Conservation (phyloP, 2,113 vertebrate genomes). For the Athene cunicularia region DNA sequence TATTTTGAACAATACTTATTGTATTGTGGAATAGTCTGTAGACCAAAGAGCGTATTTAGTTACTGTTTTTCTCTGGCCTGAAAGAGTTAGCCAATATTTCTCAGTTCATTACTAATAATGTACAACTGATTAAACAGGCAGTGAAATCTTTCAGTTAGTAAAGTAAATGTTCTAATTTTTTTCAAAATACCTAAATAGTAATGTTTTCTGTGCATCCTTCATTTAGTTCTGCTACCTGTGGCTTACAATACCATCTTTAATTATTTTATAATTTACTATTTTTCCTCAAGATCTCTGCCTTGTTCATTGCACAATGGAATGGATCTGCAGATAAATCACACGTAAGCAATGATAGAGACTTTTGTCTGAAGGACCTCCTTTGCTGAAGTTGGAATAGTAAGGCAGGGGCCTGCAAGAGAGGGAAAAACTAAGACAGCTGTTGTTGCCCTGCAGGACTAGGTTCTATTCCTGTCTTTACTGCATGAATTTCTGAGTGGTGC, state of each 20-base stretch:
- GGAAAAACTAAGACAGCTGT: neutral
- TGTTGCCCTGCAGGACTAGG: neutral
- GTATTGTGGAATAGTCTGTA: neutral
- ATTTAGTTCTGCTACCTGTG: neutral
- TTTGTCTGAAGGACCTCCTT: neutral
- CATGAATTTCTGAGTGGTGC: neutral
- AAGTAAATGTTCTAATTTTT: neutral
- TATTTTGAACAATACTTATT: neutral
- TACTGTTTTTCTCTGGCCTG: neutral
- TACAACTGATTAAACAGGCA: neutral
- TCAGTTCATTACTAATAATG: neutral
- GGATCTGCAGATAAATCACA: neutral
- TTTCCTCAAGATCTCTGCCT: neutral
- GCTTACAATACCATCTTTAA: neutral
- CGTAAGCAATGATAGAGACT: neutral
- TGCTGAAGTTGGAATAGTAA: neutral
- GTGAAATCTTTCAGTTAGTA: neutral
- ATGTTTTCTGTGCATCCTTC: neutral
- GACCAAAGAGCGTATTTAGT: neutral
- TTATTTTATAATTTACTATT: neutral
- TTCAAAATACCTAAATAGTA: neutral
- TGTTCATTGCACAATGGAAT: neutral
- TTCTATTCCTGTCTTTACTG: neutral
- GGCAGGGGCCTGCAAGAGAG: neutral
- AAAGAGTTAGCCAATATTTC: neutral